Conservation (phyloP, 2,888 invertebrate species). For the Chydorus sphaericus region DNA sequence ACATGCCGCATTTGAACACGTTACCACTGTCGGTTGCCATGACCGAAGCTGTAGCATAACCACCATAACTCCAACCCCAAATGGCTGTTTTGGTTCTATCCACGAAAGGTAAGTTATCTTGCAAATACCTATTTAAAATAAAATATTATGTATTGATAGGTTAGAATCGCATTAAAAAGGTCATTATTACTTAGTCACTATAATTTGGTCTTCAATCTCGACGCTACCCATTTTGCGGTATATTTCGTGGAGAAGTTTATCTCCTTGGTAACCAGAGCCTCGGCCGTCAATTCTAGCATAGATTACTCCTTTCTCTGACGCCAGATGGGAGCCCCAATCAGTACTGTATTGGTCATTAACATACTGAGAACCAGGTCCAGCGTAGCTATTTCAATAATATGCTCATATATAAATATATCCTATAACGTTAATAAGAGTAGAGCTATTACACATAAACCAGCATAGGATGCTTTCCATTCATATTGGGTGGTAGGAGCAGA, state of each 20-base stretch:
- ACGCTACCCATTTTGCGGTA: constrained; percentile 73
- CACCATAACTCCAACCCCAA: constrained; percentile 99
- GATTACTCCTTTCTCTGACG: constrained; percentile 65
- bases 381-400: constrained; percentile 39
- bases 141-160: neutral
- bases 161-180: neutral
- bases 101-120: constrained; percentile 41
- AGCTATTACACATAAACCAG: constrained; percentile 57
- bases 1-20: constrained; percentile 81
- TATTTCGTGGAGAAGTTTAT: constrained; percentile 61
- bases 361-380: constrained; percentile 65
- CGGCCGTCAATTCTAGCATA: constrained; percentile 80
- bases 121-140: constrained; percentile 24
- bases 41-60: constrained; percentile 77
- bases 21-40: constrained; percentile 55
- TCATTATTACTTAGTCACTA: constrained; percentile 54
- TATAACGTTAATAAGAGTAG: neutral
- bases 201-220: constrained; percentile 82
- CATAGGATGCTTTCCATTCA: constrained; percentile 59
- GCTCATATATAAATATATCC: neutral
- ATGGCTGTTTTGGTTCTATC: constrained; percentile 71
- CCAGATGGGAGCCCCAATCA: constrained; percentile 71
- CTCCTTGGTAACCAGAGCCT: constrained; percentile 74
- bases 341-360: constrained; percentile 67
- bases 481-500: constrained; percentile 53